Evolutionary conservation across 2,888 invertebrate genomes (phyloP), one percentile per base, ranked within the genome.

Genomic region (Cactoblastis cactorum): DNA sequence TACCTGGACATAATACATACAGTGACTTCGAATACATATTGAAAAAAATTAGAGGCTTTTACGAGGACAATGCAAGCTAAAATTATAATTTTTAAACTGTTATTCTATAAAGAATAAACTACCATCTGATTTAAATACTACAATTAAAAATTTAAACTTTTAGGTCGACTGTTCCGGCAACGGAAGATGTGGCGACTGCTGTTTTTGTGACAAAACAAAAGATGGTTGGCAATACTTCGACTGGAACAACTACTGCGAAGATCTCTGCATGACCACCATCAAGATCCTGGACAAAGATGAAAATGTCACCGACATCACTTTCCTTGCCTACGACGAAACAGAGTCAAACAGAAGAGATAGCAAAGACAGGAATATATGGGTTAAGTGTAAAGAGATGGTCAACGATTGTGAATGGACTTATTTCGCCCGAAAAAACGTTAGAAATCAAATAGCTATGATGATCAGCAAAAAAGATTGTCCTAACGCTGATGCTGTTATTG

Each of bases 221-320:
- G 65, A 67, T 2, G 86, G 86, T 18, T 82, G 77, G 2, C 77
- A 78, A 52, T 88, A 87, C 68, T 84, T 83, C 63, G 75, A 81
- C 54, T 43, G 52, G 4, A 57, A 68, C 0, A 62, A 75, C 45
- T 68, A 64, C 39, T 88, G 89, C 62, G 63, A 66, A 0, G 85
- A 83, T 53, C 64, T 88, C 2, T 87, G 88, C 58, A 65, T 64
- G 57, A 54, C 58, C 8, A 43, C 43, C 14, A 8, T 4, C 11
- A n/a, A 17, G 5, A 28, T 32, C 14, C 9, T 43, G 17, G 15
- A 32, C 15, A 17, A 28, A n/a, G 28, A 43, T 17, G 65, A 64
- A 41, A 79, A 82, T 52, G 53, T 64, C 11, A 63, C 71, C 0
- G 32, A 67, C 0, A 41, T 43, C 9, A 1, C 1, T 9, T 28